phyloP scores from a whole-genome alignment of 2,888 invertebrate genomes.

The Luperina nickerlii region DNA sequence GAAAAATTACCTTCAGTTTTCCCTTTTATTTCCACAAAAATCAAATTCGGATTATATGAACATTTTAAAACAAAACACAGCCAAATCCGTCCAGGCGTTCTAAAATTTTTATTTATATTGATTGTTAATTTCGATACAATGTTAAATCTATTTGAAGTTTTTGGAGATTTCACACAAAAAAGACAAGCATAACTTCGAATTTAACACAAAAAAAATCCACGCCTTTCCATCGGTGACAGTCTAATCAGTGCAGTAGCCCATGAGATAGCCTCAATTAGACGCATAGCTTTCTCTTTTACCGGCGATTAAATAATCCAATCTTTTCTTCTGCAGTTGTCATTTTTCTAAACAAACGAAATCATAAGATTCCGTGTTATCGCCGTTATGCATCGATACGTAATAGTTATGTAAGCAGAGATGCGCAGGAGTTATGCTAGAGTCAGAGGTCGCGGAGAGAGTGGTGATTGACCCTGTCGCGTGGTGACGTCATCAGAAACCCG shows the following conservation, averaged over 20 bases:
- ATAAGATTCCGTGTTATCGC: conserved; percentile 62
- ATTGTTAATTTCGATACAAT: neutral
- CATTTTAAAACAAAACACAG: too few relatives aligned
- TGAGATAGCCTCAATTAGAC: conserved; percentile 47
- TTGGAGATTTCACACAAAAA: neutral
- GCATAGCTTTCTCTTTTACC: conserved; percentile 61
- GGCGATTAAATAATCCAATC: conserved; percentile 49
- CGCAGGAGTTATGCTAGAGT: conserved; percentile 68
- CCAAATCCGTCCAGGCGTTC: too few relatives aligned
- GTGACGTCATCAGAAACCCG: conserved; percentile 69
- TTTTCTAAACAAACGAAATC: conserved; percentile 53
- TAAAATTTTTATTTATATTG: too few relatives aligned
- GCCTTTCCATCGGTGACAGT: conserved; percentile 29
- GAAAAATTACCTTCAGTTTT: neutral
- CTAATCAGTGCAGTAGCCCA: conserved; percentile 52
- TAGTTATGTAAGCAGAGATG: conserved; percentile 66
- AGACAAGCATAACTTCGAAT: neutral
- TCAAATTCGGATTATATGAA: too few relatives aligned
- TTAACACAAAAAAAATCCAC: conserved; percentile 5
- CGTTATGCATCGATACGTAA: conserved; percentile 66
- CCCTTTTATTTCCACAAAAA: too few relatives aligned
- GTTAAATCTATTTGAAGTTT: neutral
- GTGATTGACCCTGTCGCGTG: conserved; percentile 68
- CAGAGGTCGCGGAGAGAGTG: conserved; percentile 82
- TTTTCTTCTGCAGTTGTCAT: conserved; percentile 41